A percentile compares a stretch with the other conserved stretches of the same genome.
Conservation (phyloP, 2,888 invertebrate species). For the Dryobota labecula region DNA sequence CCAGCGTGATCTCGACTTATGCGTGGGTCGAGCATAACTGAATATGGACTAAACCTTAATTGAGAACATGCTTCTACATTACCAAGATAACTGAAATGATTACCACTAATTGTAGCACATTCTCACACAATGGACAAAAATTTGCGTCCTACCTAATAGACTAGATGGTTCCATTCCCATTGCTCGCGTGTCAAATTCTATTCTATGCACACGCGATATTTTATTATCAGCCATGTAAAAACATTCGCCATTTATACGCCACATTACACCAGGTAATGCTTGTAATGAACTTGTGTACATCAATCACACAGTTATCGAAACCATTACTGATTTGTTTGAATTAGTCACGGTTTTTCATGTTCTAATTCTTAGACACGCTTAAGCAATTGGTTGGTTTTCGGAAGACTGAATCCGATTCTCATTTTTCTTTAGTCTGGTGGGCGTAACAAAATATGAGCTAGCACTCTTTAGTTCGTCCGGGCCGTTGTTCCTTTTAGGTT, state of each 20-base stretch:
- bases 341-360: conserved; percentile 12
- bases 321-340: conserved; percentile 29
- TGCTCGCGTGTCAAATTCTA: conserved; percentile 58
- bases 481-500: background rate
- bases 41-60: conserved; percentile 4
- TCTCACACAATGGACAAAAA: conserved; percentile 43
- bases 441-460: conserved; percentile 17
- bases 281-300: conserved; percentile 23
- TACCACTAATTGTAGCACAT: conserved; percentile 37
- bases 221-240: conserved; percentile 50
- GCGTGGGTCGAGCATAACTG: background rate
- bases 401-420: conserved; percentile 3
- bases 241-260: conserved; percentile 50
- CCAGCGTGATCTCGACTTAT: background rate
- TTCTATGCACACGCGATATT: conserved; percentile 58
- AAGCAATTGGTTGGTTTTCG: conserved; percentile 12
- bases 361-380: conserved; percentile 21
- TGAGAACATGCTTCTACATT: background rate
- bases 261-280: conserved; percentile 48
- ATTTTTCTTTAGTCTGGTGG: conserved; percentile 8
- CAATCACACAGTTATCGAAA: conserved; percentile 30
- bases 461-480: conserved; percentile 17
- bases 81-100: conserved; percentile 18
- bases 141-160: conserved; percentile 52
- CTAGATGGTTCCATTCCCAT: conserved; percentile 46